Evolutionary conservation across 2,113 vertebrate species (phyloP), one percentile per base, ranked within the genome.

Genomic region (Dascyllus trimaculatus): DNA sequence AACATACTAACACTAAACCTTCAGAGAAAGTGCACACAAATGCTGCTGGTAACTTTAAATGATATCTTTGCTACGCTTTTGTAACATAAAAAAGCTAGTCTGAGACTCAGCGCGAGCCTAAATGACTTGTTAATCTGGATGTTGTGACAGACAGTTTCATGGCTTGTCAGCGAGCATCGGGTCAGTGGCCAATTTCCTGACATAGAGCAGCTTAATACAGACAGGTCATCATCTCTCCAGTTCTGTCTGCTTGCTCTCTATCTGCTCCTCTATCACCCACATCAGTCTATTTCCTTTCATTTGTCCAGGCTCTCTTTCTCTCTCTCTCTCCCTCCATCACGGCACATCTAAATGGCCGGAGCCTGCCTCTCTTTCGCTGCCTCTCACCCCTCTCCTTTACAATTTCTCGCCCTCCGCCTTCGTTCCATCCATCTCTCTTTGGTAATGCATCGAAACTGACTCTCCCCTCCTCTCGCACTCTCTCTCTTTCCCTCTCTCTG

Each of bases 131-230:
- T 71, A 45, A 57, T 54, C 46, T 45, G 45, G 51, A 53, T 54
- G 40, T 46, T 68, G 54, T 65, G 64, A 84, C 71, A 59, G 67
- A 13, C 61, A 29, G 52, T 74, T 69, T 66, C 35, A 35, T 40
- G 63, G 56, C 43, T 83, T 84, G 79, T 83, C 64, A 51, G 79
- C n/a, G 38, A 60, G 58, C 70, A 2, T 53, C 14, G 38, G 86
- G 85, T 88, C 86, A 81, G 63, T 62, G 58, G 77, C 67, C 75
- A 86, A 90, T 85, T 87, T 89, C 84, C 84, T 83, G 87, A 77
- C 73, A 61, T 38, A 22, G 80, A 82, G 71, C 73, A 78, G 71
- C 76, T 85, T 84, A 74, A 87, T 74, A 56, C 71, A 81, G 76
- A 69, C 63, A 40, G 26, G 82, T 45, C 76, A 68, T 88, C 82